phyloP scores from a whole-genome alignment of 2,797 vertebrate genomes.

The Lindbergichthys nudifrons region DNA sequence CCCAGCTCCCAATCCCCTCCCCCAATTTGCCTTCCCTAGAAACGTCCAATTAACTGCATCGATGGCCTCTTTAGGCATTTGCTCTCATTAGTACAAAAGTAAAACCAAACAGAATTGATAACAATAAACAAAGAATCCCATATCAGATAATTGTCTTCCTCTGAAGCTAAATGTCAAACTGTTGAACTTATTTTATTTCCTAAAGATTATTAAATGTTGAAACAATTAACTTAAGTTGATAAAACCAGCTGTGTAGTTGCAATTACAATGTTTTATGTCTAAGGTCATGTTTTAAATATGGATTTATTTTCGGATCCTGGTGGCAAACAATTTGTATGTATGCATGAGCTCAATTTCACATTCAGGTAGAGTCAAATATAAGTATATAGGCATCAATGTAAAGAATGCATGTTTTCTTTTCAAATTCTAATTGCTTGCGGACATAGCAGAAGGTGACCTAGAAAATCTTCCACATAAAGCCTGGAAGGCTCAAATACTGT shows the following conservation, averaged over 20 bases:
- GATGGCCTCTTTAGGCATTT: neutral
- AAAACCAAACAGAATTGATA: neutral
- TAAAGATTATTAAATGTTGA: neutral
- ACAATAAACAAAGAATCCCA: neutral
- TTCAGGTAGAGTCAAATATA: neutral
- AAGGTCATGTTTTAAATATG: neutral
- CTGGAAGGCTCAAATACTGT: too few species aligned
- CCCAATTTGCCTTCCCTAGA: neutral
- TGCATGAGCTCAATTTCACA: neutral
- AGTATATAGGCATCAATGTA: neutral
- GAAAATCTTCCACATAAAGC: neutral
- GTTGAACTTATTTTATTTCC: neutral
- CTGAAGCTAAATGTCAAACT: neutral
- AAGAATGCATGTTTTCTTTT: slow-evolving; percentile 4
- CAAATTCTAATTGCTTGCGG: neutral
- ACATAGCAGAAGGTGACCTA: neutral
- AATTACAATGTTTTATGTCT: neutral
- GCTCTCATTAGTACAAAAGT: neutral
- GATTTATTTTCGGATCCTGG: neutral
- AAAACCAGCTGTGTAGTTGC: too few species aligned
- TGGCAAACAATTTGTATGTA: neutral
- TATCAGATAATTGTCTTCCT: neutral
- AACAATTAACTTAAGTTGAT: neutral
- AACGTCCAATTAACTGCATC: neutral
- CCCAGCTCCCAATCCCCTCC: neutral